Evolutionary conservation across 1,140 invertebrate species (phyloP).

Genomic region (Oedothorax gibbosus): DNA sequence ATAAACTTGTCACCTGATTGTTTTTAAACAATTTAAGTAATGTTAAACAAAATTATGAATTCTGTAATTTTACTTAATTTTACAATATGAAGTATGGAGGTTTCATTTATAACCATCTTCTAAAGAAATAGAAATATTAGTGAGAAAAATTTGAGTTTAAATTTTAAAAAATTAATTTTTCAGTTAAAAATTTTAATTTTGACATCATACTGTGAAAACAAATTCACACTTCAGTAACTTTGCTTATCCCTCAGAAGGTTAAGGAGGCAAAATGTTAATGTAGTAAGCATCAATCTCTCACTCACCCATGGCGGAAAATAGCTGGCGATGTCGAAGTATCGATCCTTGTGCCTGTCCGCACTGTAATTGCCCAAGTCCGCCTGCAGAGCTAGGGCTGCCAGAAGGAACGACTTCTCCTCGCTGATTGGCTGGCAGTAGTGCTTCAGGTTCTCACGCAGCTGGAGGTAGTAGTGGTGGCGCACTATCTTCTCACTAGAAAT

Average conservation of each 20-base stretch:
- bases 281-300: neutral
- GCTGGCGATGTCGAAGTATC: conserved; percentile 75
- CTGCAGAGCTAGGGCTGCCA: conserved; percentile 89
- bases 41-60: too few species aligned
- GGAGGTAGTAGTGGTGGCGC: conserved; percentile 91
- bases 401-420: conserved; percentile 80
- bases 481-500: conserved; percentile 84
- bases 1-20: too few species aligned
- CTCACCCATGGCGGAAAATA: conserved; percentile 83
- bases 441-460: conserved; percentile 88
- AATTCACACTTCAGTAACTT: too few species aligned
- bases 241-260: neutral
- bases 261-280: conserved; percentile 3
- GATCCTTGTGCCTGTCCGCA: conserved; percentile 67
- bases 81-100: too few species aligned
- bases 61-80: too few species aligned
- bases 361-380: conserved; percentile 86
- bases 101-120: too few species aligned
- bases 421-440: conserved; percentile 69
- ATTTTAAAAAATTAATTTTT: too few species aligned
- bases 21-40: too few species aligned
- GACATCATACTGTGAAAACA: too few species aligned
- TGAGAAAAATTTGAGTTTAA: too few species aligned
- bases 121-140: too few species aligned
- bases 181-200: too few species aligned